These are phyloP conservation scores for Ophion costatus DNA, from an alignment of 2,888 invertebrate species.

Conservation along the genomic window DNA sequence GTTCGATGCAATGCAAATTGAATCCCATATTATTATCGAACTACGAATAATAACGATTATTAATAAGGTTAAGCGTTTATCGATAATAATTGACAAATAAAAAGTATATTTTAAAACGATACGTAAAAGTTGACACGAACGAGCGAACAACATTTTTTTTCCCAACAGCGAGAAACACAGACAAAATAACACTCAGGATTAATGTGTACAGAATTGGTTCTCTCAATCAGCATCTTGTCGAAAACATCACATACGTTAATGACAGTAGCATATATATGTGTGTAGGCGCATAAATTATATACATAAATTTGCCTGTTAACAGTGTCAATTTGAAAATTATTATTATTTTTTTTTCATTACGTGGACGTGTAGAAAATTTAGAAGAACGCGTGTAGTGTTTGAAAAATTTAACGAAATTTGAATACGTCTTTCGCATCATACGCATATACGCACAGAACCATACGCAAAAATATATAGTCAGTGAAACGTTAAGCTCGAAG, in stretches of 20 bases:
- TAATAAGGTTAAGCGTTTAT: conserved; percentile 43
- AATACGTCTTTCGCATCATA: not conserved
- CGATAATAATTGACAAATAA: conserved; percentile 63
- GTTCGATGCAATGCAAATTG: conserved; percentile 34
- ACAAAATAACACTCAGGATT: conserved; percentile 4
- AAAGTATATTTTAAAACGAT: conserved; percentile 42
- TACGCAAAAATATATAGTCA: not conserved
- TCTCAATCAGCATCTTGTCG: conserved; percentile 45
- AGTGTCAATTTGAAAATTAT: conserved; percentile 33
- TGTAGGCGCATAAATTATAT: conserved; percentile 31
- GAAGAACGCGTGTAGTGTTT: conserved; percentile 36
- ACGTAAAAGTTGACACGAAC: conserved; percentile 56
- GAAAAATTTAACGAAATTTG: conserved; percentile 15
- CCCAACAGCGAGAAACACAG: conserved; percentile 71
- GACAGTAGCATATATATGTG: conserved; percentile 20
- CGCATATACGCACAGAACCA: not conserved
- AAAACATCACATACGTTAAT: conserved; percentile 38
- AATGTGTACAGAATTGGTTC: conserved; percentile 56
- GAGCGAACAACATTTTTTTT: conserved; percentile 72
- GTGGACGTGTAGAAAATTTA: conserved; percentile 52
- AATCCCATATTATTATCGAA: conserved; percentile 40
- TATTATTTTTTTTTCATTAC: conserved; percentile 42
- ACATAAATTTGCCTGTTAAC: conserved; percentile 46
- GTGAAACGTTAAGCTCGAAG: not conserved
- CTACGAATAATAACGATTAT: conserved; percentile 36